phyloP scores from a whole-genome alignment of 1,140 invertebrate genomes.

The Chironomus tepperi region DNA sequence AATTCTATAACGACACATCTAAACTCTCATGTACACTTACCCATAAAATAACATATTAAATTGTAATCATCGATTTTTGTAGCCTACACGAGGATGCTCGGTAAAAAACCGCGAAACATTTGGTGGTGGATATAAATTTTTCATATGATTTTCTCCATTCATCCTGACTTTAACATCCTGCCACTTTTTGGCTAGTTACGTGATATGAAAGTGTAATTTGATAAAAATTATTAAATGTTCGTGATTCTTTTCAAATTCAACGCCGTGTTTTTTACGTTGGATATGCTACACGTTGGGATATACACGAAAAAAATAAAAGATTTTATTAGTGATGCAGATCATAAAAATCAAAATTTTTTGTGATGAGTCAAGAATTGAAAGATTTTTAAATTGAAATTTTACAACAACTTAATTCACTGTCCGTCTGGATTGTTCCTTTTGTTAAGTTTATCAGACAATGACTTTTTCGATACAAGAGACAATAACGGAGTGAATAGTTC shows the following conservation, averaged over 20 bases:
- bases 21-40: too few relatives aligned
- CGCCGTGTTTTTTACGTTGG: neutral
- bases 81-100: neutral
- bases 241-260: neutral
- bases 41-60: too few relatives aligned
- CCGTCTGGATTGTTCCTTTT: neutral
- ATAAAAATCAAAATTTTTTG: neutral
- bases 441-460: neutral
- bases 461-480: neutral
- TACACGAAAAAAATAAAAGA: neutral
- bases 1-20: too few relatives aligned
- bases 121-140: constrained; percentile 2
- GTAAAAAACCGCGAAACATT: constrained; percentile 2
- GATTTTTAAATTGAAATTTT: neutral
- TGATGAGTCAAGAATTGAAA: neutral
- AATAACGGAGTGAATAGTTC: neutral
- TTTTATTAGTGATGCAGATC: neutral
- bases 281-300: neutral
- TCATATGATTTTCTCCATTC: neutral
- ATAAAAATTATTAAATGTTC: neutral
- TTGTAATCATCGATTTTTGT: too few relatives aligned
- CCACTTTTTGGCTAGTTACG: constrained; percentile 11
- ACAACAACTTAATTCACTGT: constrained; percentile 2
- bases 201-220: neutral
- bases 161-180: neutral